Percentiles rank a stretch among this genome's conserved stretches.
Conservation (phyloP, 2,797 vertebrate genomes). For the Falco biarmicus region DNA sequence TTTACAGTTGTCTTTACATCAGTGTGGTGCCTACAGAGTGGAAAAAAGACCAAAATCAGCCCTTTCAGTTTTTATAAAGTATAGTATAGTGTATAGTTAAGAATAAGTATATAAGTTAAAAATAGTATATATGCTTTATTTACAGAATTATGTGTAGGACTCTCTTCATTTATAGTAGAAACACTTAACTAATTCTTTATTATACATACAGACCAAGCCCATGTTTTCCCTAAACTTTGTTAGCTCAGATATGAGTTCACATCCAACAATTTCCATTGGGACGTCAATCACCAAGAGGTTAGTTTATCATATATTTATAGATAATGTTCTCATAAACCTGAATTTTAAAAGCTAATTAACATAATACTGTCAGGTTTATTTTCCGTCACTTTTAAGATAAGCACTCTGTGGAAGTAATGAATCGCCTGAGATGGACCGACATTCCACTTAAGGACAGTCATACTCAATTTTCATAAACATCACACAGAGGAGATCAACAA, state of each 20-base stretch:
- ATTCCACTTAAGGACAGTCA: not conserved
- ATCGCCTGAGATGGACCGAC: not conserved
- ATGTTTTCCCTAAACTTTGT: not conserved
- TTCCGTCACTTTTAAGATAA: not conserved
- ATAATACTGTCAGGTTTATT: not conserved
- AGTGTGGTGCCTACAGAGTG: not conserved
- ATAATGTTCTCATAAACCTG: not conserved
- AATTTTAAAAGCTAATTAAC: slow-evolving; percentile 5
- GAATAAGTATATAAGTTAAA: not conserved
- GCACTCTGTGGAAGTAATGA: not conserved
- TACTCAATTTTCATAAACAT: not conserved
- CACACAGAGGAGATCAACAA: not conserved
- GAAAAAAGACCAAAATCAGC: not conserved
- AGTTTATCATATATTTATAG: not conserved
- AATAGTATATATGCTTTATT: not conserved
- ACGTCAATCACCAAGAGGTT: not conserved
- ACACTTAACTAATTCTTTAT: not conserved
- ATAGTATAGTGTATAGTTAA: not conserved
- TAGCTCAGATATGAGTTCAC: not conserved
- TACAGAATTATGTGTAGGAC: not conserved
- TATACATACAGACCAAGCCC: not conserved
- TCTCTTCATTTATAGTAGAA: not conserved
- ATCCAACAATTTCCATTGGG: not conserved
- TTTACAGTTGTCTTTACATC: not conserved
- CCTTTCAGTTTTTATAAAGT: not conserved